Conservation (phyloP, 1,140 invertebrate species). For the Drosophila malerkotliana region DNA sequence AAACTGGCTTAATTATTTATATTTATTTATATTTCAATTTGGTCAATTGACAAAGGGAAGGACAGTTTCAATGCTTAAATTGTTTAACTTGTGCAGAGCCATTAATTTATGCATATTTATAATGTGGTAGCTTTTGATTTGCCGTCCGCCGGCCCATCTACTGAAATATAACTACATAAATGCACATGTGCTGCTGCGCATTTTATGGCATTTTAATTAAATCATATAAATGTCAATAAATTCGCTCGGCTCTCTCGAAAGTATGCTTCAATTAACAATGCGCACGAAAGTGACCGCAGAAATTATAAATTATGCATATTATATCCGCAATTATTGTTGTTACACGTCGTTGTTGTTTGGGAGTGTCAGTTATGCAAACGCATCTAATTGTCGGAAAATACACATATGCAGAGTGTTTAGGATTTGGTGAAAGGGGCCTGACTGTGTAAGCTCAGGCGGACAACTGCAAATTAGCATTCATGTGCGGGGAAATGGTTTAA, state of each 20-base stretch:
- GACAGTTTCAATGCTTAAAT: constrained; percentile 48
- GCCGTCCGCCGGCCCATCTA: neutral
- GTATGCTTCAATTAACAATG: constrained; percentile 67
- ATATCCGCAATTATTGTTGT: constrained; percentile 49
- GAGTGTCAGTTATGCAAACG: constrained; percentile 5
- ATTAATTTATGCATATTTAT: constrained; percentile 60
- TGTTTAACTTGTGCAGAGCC: constrained; percentile 51
- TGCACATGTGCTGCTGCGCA: constrained; percentile 8
- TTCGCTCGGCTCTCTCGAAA: constrained; percentile 38
- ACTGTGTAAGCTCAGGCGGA: constrained; percentile 10
- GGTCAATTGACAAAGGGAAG: constrained; percentile 50
- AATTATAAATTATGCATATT: constrained; percentile 59
- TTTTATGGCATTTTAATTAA: constrained; percentile 60
- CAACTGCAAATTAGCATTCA: constrained; percentile 31
- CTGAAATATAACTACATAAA: neutral
- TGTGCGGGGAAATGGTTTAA: constrained; percentile 9
- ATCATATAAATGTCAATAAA: constrained; percentile 73
- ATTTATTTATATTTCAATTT: constrained; percentile 61
- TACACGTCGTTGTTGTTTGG: constrained; percentile 33
- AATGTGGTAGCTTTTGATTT: constrained; percentile 48
- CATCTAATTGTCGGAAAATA: constrained; percentile 28
- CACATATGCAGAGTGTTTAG: neutral
- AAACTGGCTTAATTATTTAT: constrained; percentile 56
- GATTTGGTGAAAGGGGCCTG: neutral
- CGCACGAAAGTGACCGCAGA: constrained; percentile 52